phyloP scores from a whole-genome alignment of 2,888 invertebrate species.

The Lasioglossum villosulum region DNA sequence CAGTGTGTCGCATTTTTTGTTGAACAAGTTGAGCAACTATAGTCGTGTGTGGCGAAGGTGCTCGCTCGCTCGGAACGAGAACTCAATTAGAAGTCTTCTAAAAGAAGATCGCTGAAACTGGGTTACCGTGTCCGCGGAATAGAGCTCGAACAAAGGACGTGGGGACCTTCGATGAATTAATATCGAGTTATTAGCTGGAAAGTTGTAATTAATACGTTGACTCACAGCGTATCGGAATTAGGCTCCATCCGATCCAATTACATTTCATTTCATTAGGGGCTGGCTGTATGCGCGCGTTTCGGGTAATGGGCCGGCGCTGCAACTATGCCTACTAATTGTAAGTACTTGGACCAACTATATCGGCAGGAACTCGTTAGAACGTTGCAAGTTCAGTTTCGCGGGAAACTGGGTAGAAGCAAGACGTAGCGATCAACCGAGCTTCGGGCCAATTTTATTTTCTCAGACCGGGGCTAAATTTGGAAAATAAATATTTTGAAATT shows the following conservation, averaged over 20 bases:
- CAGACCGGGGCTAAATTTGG: no score
- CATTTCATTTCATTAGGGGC: slow-evolving; percentile 46
- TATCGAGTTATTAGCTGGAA: slow-evolving; percentile 44
- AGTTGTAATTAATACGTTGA: slow-evolving; percentile 45
- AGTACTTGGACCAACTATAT: not conserved
- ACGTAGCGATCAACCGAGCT: no score
- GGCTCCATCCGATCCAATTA: slow-evolving; percentile 44
- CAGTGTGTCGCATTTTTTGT: not conserved
- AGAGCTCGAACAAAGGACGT: slow-evolving; percentile 13
- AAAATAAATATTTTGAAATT: no score
- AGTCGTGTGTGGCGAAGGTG: not conserved
- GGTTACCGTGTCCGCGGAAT: not conserved
- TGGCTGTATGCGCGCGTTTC: slow-evolving; percentile 23
- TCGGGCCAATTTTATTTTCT: no score
- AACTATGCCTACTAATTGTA: not conserved
- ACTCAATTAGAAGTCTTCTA: not conserved
- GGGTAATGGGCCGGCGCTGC: not conserved
- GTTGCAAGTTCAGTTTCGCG: not conserved
- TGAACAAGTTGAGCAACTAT: not conserved
- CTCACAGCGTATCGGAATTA: slow-evolving; percentile 14
- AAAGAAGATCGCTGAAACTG: slow-evolving; percentile 2
- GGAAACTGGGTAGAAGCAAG: not conserved
- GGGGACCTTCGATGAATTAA: slow-evolving; percentile 26
- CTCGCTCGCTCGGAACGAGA: slow-evolving; percentile 26
- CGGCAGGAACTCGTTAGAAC: not conserved